Evolutionary conservation across 2,113 vertebrate genomes (phyloP).

Genomic region (Anguilla rostrata): DNA sequence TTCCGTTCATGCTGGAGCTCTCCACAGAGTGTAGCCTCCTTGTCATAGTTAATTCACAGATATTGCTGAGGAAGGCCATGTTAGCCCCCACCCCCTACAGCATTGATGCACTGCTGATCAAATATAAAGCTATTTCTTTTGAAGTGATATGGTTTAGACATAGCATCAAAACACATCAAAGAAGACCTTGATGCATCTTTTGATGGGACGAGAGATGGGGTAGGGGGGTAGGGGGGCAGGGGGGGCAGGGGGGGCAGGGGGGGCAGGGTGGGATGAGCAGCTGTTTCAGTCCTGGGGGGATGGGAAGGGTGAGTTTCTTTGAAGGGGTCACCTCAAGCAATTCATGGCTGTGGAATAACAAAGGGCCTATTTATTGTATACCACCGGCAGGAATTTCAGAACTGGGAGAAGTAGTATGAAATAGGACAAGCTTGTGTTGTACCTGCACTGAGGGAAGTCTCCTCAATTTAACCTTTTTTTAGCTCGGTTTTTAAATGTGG

Average conservation of each 20-base stretch:
- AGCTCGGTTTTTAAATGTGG: neutral
- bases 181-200: slow-evolving; percentile 16
- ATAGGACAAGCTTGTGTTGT: neutral
- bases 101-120: slow-evolving; percentile 41
- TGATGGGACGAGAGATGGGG: slow-evolving; percentile 27
- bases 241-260: neutral
- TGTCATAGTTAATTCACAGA: slow-evolving; percentile 33
- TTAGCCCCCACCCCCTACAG: slow-evolving; percentile 39
- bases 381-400: slow-evolving; percentile 15
- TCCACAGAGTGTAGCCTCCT: neutral
- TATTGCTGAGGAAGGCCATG: slow-evolving; percentile 25
- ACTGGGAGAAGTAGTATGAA: neutral
- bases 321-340: slow-evolving; percentile 31
- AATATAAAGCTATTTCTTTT: slow-evolving; percentile 35
- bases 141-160: slow-evolving; percentile 11
- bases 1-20: neutral
- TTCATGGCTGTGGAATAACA: slow-evolving; percentile 19
- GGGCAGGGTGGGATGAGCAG: neutral
- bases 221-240: neutral
- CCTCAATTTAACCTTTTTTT: neutral
- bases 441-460: neutral
- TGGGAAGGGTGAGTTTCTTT: slow-evolving; percentile 26
- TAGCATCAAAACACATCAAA: slow-evolving; percentile 21
- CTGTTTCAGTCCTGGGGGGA: slow-evolving; percentile 11
- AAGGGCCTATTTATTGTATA: slow-evolving; percentile 23